Evolutionary conservation across 92 coral and sea anemone species (phyloP).

Genomic region (Montipora capitata): DNA sequence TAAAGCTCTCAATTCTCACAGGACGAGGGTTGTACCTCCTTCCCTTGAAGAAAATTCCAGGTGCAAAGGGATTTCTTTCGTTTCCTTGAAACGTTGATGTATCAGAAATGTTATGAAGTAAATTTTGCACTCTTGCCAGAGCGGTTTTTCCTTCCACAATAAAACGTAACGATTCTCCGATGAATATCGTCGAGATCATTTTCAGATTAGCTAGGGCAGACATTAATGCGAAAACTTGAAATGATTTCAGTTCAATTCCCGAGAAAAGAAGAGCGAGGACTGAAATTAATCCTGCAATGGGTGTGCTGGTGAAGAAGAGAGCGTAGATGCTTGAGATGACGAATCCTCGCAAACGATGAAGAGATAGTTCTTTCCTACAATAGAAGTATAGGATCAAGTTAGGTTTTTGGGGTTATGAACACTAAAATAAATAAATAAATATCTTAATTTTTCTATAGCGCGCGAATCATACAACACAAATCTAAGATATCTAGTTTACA

Average conservation of each 20-base stretch:
- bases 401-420: too few relatives aligned
- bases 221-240: conserved; percentile 27
- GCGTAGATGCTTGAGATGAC: conserved; percentile 12
- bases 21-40: background rate
- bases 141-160: conserved; percentile 22
- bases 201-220: conserved; percentile 9
- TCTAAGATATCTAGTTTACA: too few relatives aligned
- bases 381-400: too few relatives aligned
- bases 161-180: conserved; percentile 10
- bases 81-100: background rate
- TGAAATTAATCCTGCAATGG: conserved; percentile 14
- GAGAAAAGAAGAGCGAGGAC: conserved; percentile 10
- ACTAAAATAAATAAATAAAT: too few relatives aligned
- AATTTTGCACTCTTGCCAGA: conserved; percentile 5
- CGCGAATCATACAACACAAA: too few relatives aligned
- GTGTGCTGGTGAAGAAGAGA: conserved; percentile 5
- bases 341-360: conserved; percentile 21
- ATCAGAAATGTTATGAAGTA: background rate
- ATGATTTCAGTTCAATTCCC: background rate
- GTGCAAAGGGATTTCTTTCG: background rate
- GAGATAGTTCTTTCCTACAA: conserved; percentile 32
- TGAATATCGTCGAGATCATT: background rate
- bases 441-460: too few relatives aligned
- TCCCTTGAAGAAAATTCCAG: background rate
- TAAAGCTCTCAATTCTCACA: conserved; percentile 12